Conservation (phyloP, 2,888 invertebrate genomes). For the Griposia aprilina region DNA sequence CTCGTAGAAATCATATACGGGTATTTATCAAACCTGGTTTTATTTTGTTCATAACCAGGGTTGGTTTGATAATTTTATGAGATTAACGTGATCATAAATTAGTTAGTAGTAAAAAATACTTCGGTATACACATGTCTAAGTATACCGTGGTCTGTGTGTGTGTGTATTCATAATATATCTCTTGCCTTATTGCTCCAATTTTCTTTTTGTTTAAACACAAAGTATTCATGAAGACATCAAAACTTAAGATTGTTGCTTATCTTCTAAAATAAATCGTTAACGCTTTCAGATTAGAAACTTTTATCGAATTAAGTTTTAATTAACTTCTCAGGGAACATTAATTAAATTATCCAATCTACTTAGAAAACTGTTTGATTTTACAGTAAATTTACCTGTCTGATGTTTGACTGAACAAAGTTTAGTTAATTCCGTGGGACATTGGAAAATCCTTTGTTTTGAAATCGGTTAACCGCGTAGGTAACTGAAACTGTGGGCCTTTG, state of each 20-base stretch:
- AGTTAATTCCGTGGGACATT: constrained; percentile 23
- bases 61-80: no score
- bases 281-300: constrained; percentile 63
- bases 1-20: no score
- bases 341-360: constrained; percentile 64
- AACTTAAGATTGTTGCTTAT: constrained; percentile 37
- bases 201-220: constrained; percentile 2
- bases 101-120: no score
- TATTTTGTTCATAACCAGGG: no score
- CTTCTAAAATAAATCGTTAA: constrained; percentile 60
- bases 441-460: constrained; percentile 37
- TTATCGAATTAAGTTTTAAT: constrained; percentile 67
- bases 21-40: no score
- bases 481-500: neutral
- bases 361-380: constrained; percentile 58
- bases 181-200: neutral
- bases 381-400: constrained; percentile 64
- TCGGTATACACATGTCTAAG: no score
- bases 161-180: no score
- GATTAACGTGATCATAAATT: neutral
- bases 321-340: constrained; percentile 63
- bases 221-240: constrained; percentile 40
- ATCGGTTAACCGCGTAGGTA: neutral
- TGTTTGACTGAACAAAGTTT: constrained; percentile 52
- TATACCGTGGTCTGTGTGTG: no score